phyloP scores from a whole-genome alignment of 1,140 invertebrate genomes.

The Heliconius hermathena region DNA sequence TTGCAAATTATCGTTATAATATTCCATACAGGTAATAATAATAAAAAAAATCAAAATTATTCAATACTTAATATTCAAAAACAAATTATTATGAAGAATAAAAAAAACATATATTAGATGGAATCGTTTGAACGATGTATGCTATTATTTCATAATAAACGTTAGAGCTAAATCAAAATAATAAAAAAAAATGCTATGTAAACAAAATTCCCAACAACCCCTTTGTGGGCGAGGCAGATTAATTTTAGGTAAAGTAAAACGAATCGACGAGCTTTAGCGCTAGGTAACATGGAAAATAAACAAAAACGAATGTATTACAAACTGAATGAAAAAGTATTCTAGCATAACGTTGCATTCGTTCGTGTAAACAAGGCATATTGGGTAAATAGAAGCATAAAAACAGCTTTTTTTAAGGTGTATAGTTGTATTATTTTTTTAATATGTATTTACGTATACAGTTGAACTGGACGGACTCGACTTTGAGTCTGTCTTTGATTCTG shows the following conservation, averaged over 20 bases:
- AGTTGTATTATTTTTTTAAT: too few relatives aligned
- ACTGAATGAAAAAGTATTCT: slow-evolving; percentile 11
- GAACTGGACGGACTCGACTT: too few relatives aligned
- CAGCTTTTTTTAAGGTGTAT: background rate
- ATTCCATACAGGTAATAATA: too few relatives aligned
- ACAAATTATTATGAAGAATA: too few relatives aligned
- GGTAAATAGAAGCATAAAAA: background rate
- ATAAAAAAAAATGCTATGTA: slow-evolving; percentile 4
- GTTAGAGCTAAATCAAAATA: background rate
- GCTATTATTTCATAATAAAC: background rate
- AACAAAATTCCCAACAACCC: slow-evolving; percentile 2
- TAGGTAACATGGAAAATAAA: slow-evolving; percentile 4
- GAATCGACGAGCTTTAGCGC: background rate
- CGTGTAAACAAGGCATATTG: background rate
- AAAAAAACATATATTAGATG: too few relatives aligned
- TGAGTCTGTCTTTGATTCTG: too few relatives aligned
- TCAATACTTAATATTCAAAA: too few relatives aligned
- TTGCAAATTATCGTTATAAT: too few relatives aligned
- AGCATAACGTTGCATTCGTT: slow-evolving; percentile 1
- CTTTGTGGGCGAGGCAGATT: background rate
- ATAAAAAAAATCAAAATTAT: too few relatives aligned
- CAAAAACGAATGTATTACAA: slow-evolving; percentile 4
- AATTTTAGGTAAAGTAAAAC: slow-evolving; percentile 14
- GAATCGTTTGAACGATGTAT: background rate
- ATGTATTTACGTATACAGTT: too few relatives aligned